A percentile compares a stretch with the other conserved stretches of the same genome.
Evolutionary conservation across 2,888 invertebrate species (phyloP).

Genomic region (Andrena dorsata): DNA sequence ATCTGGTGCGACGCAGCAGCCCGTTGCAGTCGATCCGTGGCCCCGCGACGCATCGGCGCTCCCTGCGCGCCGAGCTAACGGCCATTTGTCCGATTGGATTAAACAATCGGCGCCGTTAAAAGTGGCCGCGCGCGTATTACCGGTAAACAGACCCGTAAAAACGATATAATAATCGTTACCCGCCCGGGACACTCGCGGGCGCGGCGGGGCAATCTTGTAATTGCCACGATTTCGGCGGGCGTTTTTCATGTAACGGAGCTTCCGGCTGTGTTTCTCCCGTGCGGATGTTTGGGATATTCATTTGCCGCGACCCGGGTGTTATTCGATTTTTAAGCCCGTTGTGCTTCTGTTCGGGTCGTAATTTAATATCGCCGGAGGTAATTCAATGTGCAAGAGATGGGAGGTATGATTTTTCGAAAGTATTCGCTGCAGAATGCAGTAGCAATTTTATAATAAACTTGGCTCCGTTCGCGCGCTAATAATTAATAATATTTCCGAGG

Average conservation of each 20-base stretch:
- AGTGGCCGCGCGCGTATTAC: slow-evolving; percentile 43
- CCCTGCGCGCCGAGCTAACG: slow-evolving; percentile 59
- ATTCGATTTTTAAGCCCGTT: no score
- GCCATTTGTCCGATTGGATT: slow-evolving; percentile 78
- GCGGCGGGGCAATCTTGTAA: slow-evolving; percentile 11
- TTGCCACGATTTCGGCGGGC: background rate
- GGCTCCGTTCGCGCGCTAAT: no score
- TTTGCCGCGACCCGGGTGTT: background rate
- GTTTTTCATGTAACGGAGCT: background rate
- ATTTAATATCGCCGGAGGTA: background rate
- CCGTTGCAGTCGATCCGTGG: slow-evolving; percentile 33
- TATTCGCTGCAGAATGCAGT: no score
- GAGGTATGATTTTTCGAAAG: background rate
- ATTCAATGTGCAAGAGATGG: background rate
- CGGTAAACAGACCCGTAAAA: slow-evolving; percentile 55
- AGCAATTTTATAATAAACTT: no score
- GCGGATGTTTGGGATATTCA: background rate
- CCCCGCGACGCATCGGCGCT: slow-evolving; percentile 44
- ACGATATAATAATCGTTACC: slow-evolving; percentile 36
- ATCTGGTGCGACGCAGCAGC: slow-evolving; percentile 73
- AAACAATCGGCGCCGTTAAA: slow-evolving; percentile 75
- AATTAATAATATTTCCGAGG: no score
- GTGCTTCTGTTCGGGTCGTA: no score
- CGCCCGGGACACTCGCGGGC: background rate
- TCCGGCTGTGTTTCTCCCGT: background rate